Base-by-base conservation (phyloP, 2,797 vertebrate species). In the Scomberomorus guttatus region DNA sequence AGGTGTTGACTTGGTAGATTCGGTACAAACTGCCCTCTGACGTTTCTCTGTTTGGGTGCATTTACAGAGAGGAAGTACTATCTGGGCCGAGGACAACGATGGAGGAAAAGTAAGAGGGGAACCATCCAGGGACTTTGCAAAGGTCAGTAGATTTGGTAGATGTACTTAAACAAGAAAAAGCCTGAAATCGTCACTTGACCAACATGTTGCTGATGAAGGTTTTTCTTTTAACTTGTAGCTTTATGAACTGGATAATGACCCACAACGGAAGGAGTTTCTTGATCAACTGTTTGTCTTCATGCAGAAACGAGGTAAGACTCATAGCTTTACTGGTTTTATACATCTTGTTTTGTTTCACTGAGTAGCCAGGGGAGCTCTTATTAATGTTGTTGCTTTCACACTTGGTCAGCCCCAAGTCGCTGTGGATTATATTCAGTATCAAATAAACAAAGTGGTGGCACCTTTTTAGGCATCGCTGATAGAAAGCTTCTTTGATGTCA, bases 241-340 rank as follows among this genome's bases (percentile, higher is more conserved):
- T 48, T 99, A 99, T 4, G 98, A 98, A 93, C 94, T 99, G 71
- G 98, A 99, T 3, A 94, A 90, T 5, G 98, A 99, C 85, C 96
- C 98, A 48, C 96, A 97, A 72, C 92, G 98, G 82, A 99, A 99
- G 74, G 98, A 98, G 77, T 99, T 99, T 87, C 95, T 99, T 12
- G 98, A 99, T 0, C 96, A 98, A 52, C 93, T 99, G 57, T 99
- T 99, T 88, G 95, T 97, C 86, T 99, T 97, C 80, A 99, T 99
- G 98, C 98, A 99, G 93, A 99, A 99, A 88, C 93, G 98, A 95
- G 98, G 96, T 96, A 86, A 91, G 51, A 55, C 11, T 66, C 18
- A 3, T 2, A 66, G 9, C 18, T 27, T 6, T 69, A 18, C 12
- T 1, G 12, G 1, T 59, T 46, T 72, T 9, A 27, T 3, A n/a